A percentile compares a stretch with the other conserved stretches of the same genome.
Conservation (phyloP, 2,888 invertebrate species). For the Drosophila multiciliata region DNA sequence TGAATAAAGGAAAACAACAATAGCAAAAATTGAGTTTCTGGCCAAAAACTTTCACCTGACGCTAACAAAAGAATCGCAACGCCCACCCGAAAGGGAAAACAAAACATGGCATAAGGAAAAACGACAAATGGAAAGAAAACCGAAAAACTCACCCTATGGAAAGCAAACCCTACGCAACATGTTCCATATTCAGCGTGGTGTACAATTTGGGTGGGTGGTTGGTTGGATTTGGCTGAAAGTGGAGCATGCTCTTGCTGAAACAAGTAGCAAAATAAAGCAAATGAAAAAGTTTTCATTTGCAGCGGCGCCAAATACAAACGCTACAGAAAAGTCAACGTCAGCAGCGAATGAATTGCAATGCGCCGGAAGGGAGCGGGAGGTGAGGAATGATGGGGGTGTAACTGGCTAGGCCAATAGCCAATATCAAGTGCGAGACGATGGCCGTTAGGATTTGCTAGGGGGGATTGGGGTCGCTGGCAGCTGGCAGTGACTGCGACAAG, state of each 20-base stretch:
- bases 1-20: not conserved
- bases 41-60: conserved; percentile 36
- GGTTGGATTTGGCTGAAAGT: conserved; percentile 49
- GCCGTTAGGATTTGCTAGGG: conserved; percentile 50
- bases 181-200: conserved; percentile 66
- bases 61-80: not conserved
- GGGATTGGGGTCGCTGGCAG: conserved; percentile 50
- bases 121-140: conserved; percentile 13
- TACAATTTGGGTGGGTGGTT: conserved; percentile 2
- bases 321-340: conserved; percentile 26
- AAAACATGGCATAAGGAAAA: conserved; percentile 11
- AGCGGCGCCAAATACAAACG: conserved; percentile 36
- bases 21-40: conserved; percentile 1
- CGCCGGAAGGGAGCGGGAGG: not conserved
- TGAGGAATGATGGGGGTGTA: conserved; percentile 17
- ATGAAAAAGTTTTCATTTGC: conserved; percentile 57
- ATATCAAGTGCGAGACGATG: conserved; percentile 71
- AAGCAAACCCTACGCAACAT: conserved; percentile 74
- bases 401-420: conserved; percentile 70
- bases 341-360: conserved; percentile 8
- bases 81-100: conserved; percentile 14
- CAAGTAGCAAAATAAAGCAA: conserved; percentile 45
- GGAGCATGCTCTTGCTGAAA: conserved; percentile 58
- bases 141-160: conserved; percentile 42
- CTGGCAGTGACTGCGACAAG: conserved; percentile 13